A percentile compares a stretch with the other conserved stretches of the same genome.
Evolutionary conservation across 1,140 invertebrate genomes (phyloP).

Genomic region (Zaprionus kolodkinae): DNA sequence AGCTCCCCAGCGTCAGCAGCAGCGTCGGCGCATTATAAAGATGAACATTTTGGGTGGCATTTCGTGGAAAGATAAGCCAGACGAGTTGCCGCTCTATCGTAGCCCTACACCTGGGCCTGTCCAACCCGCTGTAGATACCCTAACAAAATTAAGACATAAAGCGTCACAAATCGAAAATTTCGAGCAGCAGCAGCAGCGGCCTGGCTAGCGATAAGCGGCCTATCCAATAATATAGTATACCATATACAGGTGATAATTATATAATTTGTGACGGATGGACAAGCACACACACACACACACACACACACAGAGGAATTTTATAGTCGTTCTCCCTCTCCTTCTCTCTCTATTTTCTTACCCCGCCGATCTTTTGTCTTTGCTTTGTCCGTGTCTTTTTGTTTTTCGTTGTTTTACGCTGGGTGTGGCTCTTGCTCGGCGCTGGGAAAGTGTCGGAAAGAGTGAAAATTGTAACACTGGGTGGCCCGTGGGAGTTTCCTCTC

Average conservation of each 20-base stretch:
- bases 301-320: constrained; percentile 58
- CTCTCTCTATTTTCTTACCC: constrained; percentile 46
- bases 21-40: constrained; percentile 53
- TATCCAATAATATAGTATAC: constrained; percentile 70
- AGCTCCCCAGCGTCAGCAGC: constrained; percentile 28
- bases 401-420: constrained; percentile 34
- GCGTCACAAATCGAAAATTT: constrained; percentile 82
- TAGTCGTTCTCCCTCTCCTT: constrained; percentile 38
- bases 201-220: constrained; percentile 28
- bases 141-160: constrained; percentile 77
- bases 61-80: constrained; percentile 70
- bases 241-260: constrained; percentile 80
- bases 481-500: constrained; percentile 73
- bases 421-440: constrained; percentile 29
- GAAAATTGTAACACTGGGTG: constrained; percentile 81
- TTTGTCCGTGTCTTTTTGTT: constrained; percentile 59
- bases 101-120: constrained; percentile 10
- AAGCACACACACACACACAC: constrained; percentile 74
- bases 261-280: constrained; percentile 83
- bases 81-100: not conserved
- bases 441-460: constrained; percentile 73
- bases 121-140: constrained; percentile 40
- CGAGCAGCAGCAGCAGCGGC: constrained; percentile 49
- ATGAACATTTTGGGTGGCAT: constrained; percentile 78
- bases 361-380: constrained; percentile 63